Conservation (phyloP, 2,113 vertebrate species). For the Bufo bufo region DNA sequence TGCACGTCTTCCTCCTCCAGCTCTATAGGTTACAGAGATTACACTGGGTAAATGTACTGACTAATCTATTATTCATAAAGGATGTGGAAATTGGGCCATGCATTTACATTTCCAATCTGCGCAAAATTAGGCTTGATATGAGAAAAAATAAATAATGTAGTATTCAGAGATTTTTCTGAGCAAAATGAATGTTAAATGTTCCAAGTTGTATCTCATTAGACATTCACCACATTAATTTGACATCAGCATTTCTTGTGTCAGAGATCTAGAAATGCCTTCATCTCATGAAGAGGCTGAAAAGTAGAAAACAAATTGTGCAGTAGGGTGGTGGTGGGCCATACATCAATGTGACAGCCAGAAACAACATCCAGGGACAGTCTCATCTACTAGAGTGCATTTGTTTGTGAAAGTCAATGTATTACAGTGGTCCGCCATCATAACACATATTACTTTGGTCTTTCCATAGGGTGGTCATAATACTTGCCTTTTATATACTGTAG, state of each 20-base stretch:
- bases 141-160: conserved; percentile 24
- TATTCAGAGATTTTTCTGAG: conserved; percentile 38
- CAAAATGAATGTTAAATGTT: conserved; percentile 54
- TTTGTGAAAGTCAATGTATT: background rate
- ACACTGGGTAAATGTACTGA: conserved; percentile 44
- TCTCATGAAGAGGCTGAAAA: conserved; percentile 29
- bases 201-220: conserved; percentile 47
- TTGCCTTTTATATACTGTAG: no score
- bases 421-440: background rate
- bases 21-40: conserved; percentile 49
- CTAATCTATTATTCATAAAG: conserved; percentile 53
- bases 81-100: conserved; percentile 46
- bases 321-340: conserved; percentile 38
- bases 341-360: conserved; percentile 47
- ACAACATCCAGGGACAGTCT: background rate
- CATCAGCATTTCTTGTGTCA: conserved; percentile 47
- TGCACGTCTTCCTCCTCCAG: conserved; percentile 1
- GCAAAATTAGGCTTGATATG: conserved; percentile 46
- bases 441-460: background rate
- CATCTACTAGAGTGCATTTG: background rate
- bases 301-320: conserved; percentile 12
- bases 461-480: background rate
- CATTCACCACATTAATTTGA: conserved; percentile 49
- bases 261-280: conserved; percentile 19
- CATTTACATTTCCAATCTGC: conserved; percentile 55